A percentile compares a stretch with the other conserved stretches of the same genome.
Evolutionary conservation across 2,797 vertebrate genomes (phyloP).

Genomic region (Amblyraja radiata): DNA sequence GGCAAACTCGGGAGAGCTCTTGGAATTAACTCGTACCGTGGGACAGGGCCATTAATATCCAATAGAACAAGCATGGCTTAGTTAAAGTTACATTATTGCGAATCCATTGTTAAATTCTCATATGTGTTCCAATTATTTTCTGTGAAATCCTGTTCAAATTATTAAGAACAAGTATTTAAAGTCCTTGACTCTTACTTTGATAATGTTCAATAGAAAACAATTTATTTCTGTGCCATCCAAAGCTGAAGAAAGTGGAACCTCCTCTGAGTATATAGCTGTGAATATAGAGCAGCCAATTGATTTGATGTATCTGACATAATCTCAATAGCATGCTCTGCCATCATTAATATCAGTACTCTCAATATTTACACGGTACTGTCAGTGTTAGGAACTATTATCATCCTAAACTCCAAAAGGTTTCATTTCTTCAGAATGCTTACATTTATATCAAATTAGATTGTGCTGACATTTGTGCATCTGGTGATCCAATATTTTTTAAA

Average conservation of each 20-base stretch:
- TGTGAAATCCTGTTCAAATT: neutral
- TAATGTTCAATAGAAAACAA: neutral
- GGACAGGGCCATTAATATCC: neutral
- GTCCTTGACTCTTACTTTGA: neutral
- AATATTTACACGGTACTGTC: neutral
- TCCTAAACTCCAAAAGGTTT: neutral
- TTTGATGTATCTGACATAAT: neutral
- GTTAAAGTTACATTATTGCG: neutral
- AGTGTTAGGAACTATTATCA: neutral
- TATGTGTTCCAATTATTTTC: neutral
- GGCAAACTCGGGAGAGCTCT: too few species aligned
- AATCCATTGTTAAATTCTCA: neutral
- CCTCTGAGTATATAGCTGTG: neutral
- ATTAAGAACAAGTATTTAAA: neutral
- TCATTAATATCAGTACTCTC: neutral
- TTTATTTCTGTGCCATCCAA: neutral
- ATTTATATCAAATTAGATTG: neutral
- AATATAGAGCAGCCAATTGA: neutral
- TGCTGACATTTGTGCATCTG: neutral
- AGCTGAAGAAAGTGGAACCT: neutral
- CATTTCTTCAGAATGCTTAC: neutral
- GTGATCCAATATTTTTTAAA: neutral
- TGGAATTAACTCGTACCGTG: too few species aligned
- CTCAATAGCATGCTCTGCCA: neutral
- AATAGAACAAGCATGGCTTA: neutral